These are phyloP conservation scores for Amphipyra berbera DNA, from an alignment of 2,888 invertebrate genomes.

Conservation along the genomic window DNA sequence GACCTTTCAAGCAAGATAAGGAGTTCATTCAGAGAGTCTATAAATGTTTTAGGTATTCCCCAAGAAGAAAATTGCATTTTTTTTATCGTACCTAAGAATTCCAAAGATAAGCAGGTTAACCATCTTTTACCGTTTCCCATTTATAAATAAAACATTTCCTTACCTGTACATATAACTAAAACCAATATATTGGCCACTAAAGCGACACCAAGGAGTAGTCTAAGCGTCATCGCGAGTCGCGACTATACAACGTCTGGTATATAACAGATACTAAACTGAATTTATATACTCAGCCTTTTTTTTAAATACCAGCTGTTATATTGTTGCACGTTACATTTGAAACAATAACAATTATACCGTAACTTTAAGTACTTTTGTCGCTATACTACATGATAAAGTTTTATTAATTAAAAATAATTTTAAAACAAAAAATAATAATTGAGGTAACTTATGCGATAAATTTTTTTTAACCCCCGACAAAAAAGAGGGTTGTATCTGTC, in stretches of 20 bases:
- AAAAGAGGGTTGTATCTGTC: no score
- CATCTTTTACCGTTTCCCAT: no score
- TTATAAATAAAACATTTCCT: conserved; percentile 5
- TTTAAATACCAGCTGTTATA: conserved; percentile 15
- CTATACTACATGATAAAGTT: neutral
- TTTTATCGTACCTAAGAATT: no score
- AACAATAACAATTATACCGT: conserved; percentile 3
- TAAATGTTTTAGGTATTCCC: no score
- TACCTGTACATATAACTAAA: conserved; percentile 35
- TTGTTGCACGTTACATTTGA: conserved; percentile 22
- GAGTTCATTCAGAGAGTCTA: no score
- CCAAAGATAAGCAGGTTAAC: no score
- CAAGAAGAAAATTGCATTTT: no score
- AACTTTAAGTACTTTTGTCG: neutral
- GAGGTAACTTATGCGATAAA: no score
- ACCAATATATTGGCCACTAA: conserved; percentile 25
- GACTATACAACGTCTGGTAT: conserved; percentile 26
- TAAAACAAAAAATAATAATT: neutral
- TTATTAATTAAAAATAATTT: neutral
- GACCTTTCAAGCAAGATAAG: no score
- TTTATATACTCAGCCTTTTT: conserved; percentile 32
- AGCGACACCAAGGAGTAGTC: conserved; percentile 18
- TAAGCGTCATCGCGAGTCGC: conserved; percentile 36
- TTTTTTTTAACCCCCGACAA: no score
- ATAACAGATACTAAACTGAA: conserved; percentile 12